Evolutionary conservation across 2,797 vertebrate genomes (phyloP), one percentile per base, ranked within the genome.

Genomic region (Podarcis lilfordi): DNA sequence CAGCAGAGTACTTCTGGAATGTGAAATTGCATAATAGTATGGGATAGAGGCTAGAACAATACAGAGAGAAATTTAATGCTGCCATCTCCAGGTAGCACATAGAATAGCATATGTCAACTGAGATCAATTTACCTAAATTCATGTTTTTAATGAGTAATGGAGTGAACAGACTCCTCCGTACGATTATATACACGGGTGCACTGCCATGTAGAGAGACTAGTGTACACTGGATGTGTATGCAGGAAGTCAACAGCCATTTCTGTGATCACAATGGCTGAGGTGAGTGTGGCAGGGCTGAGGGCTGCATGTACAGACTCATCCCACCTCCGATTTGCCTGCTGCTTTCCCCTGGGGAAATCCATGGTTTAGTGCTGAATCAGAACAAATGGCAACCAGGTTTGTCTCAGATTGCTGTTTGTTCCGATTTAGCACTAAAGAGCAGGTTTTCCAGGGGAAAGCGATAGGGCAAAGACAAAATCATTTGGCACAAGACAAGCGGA

Each of bases 51-150:
- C 27, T 43, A 17, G 78, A 86, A 72, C 37, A 13, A 61, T 61
- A 55, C 85, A 40, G 85, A 71, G 88, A 80, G 19, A 90, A 74
- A 87, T 94, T 92, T 94, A 92, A 90, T 88, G 84, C 90, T 95
- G 92, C 94, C 94, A 91, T 91, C 93, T 93, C 91, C 90, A 89
- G 82, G 88, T 92, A 59, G 81, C 89, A 84, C 72, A 64, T 89
- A 68, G 88, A 86, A 86, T 79, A 89, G 88, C 84, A 23, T 90
- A 32, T 81, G 37, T 75, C 71, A 75, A 87, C 50, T 72, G 17
- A 71, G 50, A 79, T 55, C 43, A 15, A 40, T 15, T 59, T n/a
- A 29, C 59, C 69, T 37, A 7, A 29, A 27, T 74, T 80, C 32
- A 8, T 50, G 21, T 35, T 69, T 85, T 40, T n/a, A 8, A 11